A percentile compares a stretch with the other conserved stretches of the same genome.
Evolutionary conservation across 2,888 invertebrate genomes (phyloP).

Genomic region (Dolomedes plantarius): DNA sequence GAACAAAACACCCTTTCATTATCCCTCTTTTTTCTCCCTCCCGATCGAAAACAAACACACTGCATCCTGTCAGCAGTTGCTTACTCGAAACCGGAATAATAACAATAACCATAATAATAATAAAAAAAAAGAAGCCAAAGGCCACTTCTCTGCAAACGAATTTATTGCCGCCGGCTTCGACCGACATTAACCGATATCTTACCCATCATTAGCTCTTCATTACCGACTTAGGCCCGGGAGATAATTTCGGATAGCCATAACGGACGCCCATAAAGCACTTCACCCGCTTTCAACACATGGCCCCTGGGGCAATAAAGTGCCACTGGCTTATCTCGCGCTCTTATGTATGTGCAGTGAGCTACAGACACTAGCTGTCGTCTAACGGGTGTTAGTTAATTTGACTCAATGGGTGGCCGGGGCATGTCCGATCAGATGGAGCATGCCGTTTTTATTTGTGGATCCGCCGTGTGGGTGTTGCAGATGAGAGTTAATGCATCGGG

Average conservation of each 20-base stretch:
- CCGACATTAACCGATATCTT: slow-evolving; percentile 60
- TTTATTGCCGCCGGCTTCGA: slow-evolving; percentile 45
- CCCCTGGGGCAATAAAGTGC: slow-evolving; percentile 43
- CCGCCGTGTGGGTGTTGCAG: too few relatives aligned
- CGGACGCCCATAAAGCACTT: slow-evolving; percentile 17
- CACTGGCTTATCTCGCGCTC: slow-evolving; percentile 30
- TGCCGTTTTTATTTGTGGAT: neutral
- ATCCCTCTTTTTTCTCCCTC: too few relatives aligned
- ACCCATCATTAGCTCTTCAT: slow-evolving; percentile 60
- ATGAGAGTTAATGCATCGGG: too few relatives aligned
- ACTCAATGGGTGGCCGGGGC: neutral
- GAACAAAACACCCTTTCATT: too few relatives aligned
- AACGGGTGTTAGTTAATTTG: neutral
- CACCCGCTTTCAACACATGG: slow-evolving; percentile 53
- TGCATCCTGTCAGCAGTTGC: neutral
- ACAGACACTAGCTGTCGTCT: slow-evolving; percentile 9
- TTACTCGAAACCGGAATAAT: too few relatives aligned
- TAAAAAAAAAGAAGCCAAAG: neutral
- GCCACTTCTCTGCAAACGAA: neutral
- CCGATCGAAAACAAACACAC: neutral
- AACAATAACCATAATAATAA: neutral
- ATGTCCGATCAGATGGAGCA: neutral
- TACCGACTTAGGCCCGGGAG: slow-evolving; percentile 44
- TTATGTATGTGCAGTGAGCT: slow-evolving; percentile 21
- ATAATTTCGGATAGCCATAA: slow-evolving; percentile 57